phyloP scores from a whole-genome alignment of 2,888 invertebrate genomes.

The Griposia aprilina region DNA sequence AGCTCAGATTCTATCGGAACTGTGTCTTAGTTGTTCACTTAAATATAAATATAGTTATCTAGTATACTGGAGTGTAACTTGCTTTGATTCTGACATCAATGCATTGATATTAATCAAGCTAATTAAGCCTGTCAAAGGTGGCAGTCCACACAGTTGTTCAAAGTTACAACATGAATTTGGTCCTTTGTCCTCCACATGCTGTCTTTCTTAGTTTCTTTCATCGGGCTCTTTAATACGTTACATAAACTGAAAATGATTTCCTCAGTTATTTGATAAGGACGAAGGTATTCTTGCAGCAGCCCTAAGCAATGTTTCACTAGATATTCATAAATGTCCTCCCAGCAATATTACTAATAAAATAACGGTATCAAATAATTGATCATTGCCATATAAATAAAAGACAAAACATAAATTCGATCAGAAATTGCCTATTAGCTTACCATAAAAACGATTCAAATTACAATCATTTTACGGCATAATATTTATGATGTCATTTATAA shows the following conservation, averaged over 20 bases:
- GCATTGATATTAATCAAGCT: not conserved
- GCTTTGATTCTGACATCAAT: not conserved
- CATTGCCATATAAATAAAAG: not conserved
- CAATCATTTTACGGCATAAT: constrained; percentile 45
- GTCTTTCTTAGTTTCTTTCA: not conserved
- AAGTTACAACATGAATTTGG: not conserved
- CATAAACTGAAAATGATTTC: not conserved
- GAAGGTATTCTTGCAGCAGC: not conserved
- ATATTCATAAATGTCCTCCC: constrained; percentile 14
- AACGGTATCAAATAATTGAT: constrained; percentile 27
- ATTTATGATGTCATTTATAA: constrained; percentile 63
- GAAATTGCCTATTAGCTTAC: constrained; percentile 32
- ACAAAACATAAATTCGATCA: constrained; percentile 28
- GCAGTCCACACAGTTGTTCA: not conserved
- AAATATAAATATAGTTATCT: not conserved
- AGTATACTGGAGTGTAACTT: not conserved
- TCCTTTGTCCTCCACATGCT: not conserved
- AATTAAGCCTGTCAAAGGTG: not conserved
- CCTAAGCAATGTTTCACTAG: not conserved
- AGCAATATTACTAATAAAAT: constrained; percentile 4
- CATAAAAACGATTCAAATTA: constrained; percentile 41
- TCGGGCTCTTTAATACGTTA: not conserved
- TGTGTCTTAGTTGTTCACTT: not conserved
- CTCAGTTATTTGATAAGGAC: not conserved
- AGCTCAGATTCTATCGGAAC: not conserved